phyloP scores from a whole-genome alignment of 2,888 invertebrate genomes.

The Drosophila stalkeri region DNA sequence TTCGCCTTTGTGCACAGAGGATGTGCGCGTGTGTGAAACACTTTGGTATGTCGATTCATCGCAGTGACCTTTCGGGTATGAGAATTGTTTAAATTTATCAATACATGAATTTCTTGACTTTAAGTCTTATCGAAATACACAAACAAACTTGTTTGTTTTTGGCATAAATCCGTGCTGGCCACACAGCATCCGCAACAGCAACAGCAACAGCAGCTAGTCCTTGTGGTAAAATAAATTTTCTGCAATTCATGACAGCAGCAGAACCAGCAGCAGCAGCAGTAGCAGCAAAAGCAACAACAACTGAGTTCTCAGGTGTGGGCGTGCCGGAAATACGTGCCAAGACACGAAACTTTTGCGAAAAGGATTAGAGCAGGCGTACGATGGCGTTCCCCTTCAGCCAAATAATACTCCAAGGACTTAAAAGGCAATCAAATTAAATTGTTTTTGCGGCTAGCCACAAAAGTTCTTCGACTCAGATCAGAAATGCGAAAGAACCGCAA shows the following conservation, averaged over 20 bases:
- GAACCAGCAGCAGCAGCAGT: conserved; percentile 23
- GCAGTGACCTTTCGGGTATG: conserved; percentile 44
- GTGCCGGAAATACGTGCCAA: conserved; percentile 64
- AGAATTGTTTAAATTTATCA: conserved; percentile 64
- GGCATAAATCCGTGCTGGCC: conserved; percentile 61
- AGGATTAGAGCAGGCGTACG: conserved; percentile 56
- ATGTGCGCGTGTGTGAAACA: conserved; percentile 37
- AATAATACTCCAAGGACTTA: conserved; percentile 60
- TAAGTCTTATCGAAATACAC: conserved; percentile 64
- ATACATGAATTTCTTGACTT: conserved; percentile 62
- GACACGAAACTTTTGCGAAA: conserved; percentile 65
- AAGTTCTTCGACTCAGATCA: conserved; percentile 37
- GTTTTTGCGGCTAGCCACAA: conserved; percentile 67
- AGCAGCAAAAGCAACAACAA: conserved; percentile 39
- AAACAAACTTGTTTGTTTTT: conserved; percentile 57
- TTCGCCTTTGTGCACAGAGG: conserved; percentile 45
- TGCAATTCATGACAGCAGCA: conserved; percentile 69
- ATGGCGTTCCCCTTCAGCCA: not conserved
- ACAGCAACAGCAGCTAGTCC: conserved; percentile 40
- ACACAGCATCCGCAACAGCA: conserved; percentile 19
- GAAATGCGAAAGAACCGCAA: conserved; percentile 15
- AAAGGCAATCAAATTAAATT: conserved; percentile 78
- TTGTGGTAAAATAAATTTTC: conserved; percentile 77
- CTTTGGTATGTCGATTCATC: conserved; percentile 48
- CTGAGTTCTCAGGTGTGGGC: conserved; percentile 36